Evolutionary conservation across 2,113 vertebrate species (phyloP).

Genomic region (Sinocyclocheilus anophthalmus): DNA sequence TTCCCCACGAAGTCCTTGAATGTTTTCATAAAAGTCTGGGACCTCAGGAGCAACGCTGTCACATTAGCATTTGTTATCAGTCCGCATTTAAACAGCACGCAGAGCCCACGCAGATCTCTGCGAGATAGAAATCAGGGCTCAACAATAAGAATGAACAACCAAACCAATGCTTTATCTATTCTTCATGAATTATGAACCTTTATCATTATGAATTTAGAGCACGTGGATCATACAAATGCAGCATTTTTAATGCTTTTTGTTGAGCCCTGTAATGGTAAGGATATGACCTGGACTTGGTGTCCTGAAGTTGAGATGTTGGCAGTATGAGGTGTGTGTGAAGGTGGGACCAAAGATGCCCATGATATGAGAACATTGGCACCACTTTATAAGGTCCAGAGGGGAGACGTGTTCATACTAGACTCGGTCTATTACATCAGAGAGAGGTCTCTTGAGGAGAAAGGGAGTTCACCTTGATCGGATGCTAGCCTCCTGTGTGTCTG

Average conservation of each 20-base stretch:
- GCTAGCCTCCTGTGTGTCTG: background rate
- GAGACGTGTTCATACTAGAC: background rate
- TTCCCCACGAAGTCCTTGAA: background rate
- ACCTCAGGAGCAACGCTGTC: background rate
- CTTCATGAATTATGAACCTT: background rate
- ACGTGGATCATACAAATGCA: background rate
- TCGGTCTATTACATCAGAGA: background rate
- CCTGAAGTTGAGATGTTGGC: background rate
- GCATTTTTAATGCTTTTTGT: background rate
- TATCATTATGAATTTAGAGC: background rate
- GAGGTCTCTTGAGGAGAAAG: constrained; percentile 21
- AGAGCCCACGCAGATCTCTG: background rate
- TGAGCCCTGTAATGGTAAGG: background rate
- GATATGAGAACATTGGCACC: background rate
- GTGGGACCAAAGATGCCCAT: background rate
- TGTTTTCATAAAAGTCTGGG: background rate
- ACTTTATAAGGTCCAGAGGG: background rate
- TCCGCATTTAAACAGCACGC: constrained; percentile 27
- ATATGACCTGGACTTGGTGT: background rate
- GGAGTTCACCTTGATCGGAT: constrained; percentile 22
- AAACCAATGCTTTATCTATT: background rate
- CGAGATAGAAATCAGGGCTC: background rate
- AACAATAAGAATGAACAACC: background rate
- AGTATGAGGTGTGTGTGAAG: background rate
- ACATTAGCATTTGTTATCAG: background rate